Evolutionary conservation across 2,113 vertebrate species (phyloP).

Genomic region (Corynorhinus townsendii): DNA sequence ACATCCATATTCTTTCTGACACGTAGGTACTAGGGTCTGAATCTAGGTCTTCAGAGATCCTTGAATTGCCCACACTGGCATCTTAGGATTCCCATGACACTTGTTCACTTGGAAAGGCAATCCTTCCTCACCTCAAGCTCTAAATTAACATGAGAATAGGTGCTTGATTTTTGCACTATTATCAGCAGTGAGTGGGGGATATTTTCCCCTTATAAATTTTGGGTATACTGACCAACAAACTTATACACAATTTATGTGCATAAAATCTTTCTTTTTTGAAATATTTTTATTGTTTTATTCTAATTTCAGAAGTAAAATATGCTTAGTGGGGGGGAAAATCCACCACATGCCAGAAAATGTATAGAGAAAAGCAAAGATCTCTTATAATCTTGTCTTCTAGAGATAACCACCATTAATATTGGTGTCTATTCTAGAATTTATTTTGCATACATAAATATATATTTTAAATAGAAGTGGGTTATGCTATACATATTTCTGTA

Average conservation of each 20-base stretch:
- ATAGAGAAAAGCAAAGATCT: background rate
- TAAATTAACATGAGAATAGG: background rate
- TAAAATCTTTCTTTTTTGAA: background rate
- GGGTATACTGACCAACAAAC: background rate
- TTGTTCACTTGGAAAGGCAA: background rate
- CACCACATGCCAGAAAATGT: background rate
- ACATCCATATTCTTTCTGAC: conserved; percentile 78
- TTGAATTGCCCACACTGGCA: background rate
- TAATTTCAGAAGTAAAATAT: background rate
- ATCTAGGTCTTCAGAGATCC: background rate
- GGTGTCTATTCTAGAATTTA: background rate
- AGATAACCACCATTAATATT: background rate
- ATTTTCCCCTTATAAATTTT: background rate
- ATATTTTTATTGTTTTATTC: background rate
- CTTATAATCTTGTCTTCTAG: background rate
- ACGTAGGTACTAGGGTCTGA: conserved; percentile 74
- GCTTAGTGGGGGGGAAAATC: background rate
- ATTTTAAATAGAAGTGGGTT: background rate
- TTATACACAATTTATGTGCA: background rate
- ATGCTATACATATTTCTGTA: background rate
- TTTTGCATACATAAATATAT: background rate
- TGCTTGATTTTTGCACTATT: background rate
- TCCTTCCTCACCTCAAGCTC: background rate
- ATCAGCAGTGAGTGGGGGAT: background rate
- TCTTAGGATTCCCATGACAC: background rate